A percentile compares a stretch with the other conserved stretches of the same genome.
Conservation (phyloP, 2,797 vertebrate genomes). For the Holocentrus rufus region DNA sequence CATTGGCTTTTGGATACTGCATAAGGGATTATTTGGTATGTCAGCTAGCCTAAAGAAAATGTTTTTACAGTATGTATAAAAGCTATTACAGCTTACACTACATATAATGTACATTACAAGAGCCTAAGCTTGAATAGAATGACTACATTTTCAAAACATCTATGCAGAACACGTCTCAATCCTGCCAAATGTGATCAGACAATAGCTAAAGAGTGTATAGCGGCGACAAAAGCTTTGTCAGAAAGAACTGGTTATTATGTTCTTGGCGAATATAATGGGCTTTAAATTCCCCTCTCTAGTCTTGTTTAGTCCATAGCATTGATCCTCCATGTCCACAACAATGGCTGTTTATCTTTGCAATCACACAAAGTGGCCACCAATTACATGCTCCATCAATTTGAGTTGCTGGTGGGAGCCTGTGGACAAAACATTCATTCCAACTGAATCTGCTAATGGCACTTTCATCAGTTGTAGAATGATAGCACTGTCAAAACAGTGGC, state of each 20-base stretch:
- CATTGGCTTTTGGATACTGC: conserved; percentile 1
- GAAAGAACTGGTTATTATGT: conserved; percentile 40
- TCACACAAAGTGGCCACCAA: conserved; percentile 77
- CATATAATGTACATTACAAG: not conserved
- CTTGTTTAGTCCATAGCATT: conserved; percentile 67
- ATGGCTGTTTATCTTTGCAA: conserved; percentile 79
- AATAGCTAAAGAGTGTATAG: not conserved
- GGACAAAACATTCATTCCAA: conserved; percentile 76
- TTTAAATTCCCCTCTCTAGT: conserved; percentile 40
- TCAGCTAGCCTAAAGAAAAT: not conserved
- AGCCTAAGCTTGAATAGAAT: not conserved
- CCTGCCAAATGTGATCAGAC: conserved; percentile 23
- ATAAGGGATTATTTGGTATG: not conserved
- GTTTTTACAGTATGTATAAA: not conserved
- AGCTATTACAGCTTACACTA: not conserved
- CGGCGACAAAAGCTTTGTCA: conserved; percentile 13
- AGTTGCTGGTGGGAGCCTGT: conserved; percentile 67
- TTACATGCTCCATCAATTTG: conserved; percentile 78
- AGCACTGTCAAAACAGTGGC: conserved; percentile 54
- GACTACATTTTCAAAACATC: not conserved
- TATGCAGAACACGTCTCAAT: not conserved
- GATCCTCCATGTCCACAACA: conserved; percentile 71
- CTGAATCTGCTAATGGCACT: conserved; percentile 61
- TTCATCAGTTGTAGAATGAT: conserved; percentile 72
- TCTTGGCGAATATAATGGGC: conserved; percentile 60